Conservation (phyloP, 2,888 invertebrate species). For the Caenorhabditis panamensis region DNA sequence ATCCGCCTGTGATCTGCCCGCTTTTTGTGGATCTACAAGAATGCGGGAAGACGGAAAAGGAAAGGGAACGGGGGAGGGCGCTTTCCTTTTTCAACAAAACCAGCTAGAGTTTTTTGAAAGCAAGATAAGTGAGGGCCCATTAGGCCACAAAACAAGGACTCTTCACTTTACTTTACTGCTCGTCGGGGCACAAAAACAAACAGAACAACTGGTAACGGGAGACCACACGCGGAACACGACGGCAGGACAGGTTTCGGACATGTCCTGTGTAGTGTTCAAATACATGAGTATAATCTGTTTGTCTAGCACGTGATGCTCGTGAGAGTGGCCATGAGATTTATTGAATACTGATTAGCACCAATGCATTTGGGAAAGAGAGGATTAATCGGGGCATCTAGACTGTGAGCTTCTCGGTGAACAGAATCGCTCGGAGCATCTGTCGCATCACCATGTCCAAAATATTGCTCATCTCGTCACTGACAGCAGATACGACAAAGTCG, state of each 20-base stretch:
- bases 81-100: slow-evolving; percentile 37
- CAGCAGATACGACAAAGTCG: slow-evolving; percentile 62
- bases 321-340: slow-evolving; percentile 10
- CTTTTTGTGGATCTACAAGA: slow-evolving; percentile 1
- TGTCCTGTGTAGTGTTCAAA: slow-evolving; percentile 16
- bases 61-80: not conserved
- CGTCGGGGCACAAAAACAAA: slow-evolving; percentile 34
- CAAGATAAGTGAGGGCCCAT: not conserved
- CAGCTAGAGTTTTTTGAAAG: slow-evolving; percentile 1
- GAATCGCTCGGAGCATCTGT: slow-evolving; percentile 66
- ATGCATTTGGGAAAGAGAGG: not conserved
- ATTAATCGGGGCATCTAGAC: slow-evolving; percentile 8
- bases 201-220: slow-evolving; percentile 51
- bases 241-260: slow-evolving; percentile 17
- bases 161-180: slow-evolving; percentile 48
- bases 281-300: slow-evolving; percentile 31
- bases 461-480: slow-evolving; percentile 64
- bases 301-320: slow-evolving; percentile 10
- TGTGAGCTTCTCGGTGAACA: slow-evolving; percentile 70
- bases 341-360: slow-evolving; percentile 22
- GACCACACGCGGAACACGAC: slow-evolving; percentile 4
- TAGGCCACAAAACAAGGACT: slow-evolving; percentile 38
- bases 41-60: not conserved
- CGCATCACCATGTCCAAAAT: slow-evolving; percentile 66
- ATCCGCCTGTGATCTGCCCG: not conserved